Evolutionary conservation across 2,113 vertebrate genomes (phyloP).

Genomic region (Paratilapia polleni): DNA sequence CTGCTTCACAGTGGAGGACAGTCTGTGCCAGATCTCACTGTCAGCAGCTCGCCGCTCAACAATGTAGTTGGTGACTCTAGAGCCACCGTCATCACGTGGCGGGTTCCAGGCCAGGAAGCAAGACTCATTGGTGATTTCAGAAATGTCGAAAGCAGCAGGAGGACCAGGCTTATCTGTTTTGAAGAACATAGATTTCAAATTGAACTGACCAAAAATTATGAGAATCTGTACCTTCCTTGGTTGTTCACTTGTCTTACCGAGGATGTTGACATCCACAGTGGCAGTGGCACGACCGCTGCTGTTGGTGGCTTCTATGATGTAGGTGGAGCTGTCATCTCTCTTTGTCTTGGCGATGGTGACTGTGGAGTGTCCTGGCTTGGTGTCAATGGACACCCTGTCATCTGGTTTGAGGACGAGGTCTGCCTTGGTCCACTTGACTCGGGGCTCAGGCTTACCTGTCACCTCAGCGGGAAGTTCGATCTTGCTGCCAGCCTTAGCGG

Average conservation of each 20-base stretch:
- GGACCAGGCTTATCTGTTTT: constrained; percentile 94
- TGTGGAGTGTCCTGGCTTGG: constrained; percentile 87
- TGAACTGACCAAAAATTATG: background rate
- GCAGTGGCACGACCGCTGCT: constrained; percentile 94
- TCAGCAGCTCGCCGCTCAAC: constrained; percentile 88
- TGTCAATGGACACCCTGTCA: constrained; percentile 89
- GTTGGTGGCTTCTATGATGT: constrained; percentile 97
- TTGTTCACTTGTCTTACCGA: constrained; percentile 79
- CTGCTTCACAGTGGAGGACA: constrained; percentile 95
- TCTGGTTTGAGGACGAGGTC: constrained; percentile 89
- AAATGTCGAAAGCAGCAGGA: constrained; percentile 96
- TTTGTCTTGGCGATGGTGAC: constrained; percentile 88
- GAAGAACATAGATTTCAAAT: background rate
- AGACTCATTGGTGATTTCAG: constrained; percentile 93
- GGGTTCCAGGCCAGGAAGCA: constrained; percentile 98
- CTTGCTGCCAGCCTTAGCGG: constrained; percentile 95
- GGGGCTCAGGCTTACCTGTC: constrained; percentile 91
- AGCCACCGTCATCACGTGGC: constrained; percentile 95
- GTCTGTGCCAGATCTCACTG: constrained; percentile 95
- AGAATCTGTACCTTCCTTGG: background rate
- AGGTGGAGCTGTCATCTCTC: constrained; percentile 92
- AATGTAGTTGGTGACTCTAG: constrained; percentile 95
- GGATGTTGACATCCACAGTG: constrained; percentile 95
- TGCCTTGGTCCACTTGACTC: constrained; percentile 95
- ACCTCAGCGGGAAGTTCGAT: constrained; percentile 92